phyloP scores from a whole-genome alignment of 2,113 vertebrate species.

The Xerus inauris region DNA sequence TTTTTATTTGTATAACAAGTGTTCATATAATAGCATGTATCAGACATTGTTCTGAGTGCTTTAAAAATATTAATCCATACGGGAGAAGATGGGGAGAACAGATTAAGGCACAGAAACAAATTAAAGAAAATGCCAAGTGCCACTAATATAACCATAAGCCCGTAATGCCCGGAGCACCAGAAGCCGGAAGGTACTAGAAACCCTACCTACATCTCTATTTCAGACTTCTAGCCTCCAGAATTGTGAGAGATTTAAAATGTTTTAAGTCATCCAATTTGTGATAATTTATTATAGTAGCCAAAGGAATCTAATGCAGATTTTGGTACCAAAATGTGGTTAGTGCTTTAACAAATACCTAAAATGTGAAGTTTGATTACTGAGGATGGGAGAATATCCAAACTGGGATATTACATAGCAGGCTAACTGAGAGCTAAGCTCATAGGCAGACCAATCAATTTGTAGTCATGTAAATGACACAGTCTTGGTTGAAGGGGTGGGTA shows the following conservation, averaged over 20 bases:
- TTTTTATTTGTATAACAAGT: neutral
- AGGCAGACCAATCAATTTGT: neutral
- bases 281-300: neutral
- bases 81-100: neutral
- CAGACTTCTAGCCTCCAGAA: neutral
- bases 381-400: neutral
- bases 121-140: neutral
- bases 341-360: neutral
- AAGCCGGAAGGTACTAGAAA: too few relatives aligned
- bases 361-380: neutral
- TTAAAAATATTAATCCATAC: neutral
- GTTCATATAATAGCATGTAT: neutral
- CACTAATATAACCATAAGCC: neutral
- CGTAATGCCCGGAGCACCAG: neutral
- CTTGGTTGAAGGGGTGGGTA: neutral
- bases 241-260: neutral
- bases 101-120: neutral
- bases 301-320: neutral
- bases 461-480: neutral
- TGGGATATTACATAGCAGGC: neutral
- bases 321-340: neutral
- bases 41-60: neutral
- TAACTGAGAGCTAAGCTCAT: neutral
- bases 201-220: neutral
- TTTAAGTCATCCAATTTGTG: neutral